These are phyloP conservation scores for Aleiodes alternator DNA, from an alignment of 2,888 invertebrate species.

Conservation along the genomic window DNA sequence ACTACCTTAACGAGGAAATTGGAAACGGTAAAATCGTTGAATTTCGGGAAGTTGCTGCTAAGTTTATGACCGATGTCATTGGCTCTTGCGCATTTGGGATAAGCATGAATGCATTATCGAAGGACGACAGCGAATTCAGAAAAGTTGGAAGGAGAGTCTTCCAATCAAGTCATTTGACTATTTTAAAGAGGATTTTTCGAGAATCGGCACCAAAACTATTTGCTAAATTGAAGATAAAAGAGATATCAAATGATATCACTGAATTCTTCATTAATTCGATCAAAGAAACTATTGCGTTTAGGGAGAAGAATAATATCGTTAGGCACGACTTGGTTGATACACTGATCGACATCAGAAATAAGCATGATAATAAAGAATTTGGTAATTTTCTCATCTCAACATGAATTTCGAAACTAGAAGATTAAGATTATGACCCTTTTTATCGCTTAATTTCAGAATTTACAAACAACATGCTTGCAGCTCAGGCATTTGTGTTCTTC, in stretches of 20 bases:
- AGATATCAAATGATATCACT: too few species aligned
- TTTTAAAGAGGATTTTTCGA: constrained; percentile 39
- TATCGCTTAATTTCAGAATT: constrained; percentile 59
- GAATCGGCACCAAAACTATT: constrained; percentile 56
- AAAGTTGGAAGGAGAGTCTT: constrained; percentile 64
- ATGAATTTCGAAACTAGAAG: too few species aligned
- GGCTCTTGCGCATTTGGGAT: constrained; percentile 72
- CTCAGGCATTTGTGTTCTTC: constrained; percentile 75
- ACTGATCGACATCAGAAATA: constrained; percentile 66
- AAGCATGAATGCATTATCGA: constrained; percentile 65
- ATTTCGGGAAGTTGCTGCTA: constrained; percentile 60
- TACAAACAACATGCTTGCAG: constrained; percentile 67
- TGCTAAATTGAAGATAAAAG: not conserved
- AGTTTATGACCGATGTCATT: constrained; percentile 72
- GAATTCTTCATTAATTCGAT: constrained; percentile 67
- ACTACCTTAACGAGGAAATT: constrained; percentile 69
- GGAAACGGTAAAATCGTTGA: constrained; percentile 49
- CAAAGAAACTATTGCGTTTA: constrained; percentile 68
- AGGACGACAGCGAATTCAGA: constrained; percentile 65
- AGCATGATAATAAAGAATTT: constrained; percentile 27
- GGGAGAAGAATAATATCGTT: constrained; percentile 70
- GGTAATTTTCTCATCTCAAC: constrained; percentile 17
- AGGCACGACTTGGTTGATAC: constrained; percentile 75
- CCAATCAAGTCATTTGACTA: constrained; percentile 51
- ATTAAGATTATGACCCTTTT: not conserved